Base-by-base conservation (phyloP, 2,797 vertebrate genomes). In the Aeoliscus strigatus region DNA sequence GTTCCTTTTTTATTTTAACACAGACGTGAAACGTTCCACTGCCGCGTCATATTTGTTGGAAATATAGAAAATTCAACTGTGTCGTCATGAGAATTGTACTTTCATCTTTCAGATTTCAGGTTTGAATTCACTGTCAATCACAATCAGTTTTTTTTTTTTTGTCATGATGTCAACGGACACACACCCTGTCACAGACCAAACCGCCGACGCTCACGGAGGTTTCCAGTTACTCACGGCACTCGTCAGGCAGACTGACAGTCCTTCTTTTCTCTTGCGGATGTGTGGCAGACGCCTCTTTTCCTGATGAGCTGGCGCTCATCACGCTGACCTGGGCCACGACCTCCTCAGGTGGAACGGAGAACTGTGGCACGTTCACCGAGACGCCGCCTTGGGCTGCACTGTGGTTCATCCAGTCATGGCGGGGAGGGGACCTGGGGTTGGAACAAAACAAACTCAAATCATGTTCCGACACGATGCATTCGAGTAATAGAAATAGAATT, bases 151-250 rank as follows among this genome's bases (percentile, higher is more conserved):
- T n/a, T n/a, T n/a, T n/a, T n/a, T n/a, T n/a, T n/a, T n/a, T n/a
- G n/a, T n/a, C n/a, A n/a, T n/a, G n/a, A n/a, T n/a, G n/a, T n/a
- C n/a, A n/a, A n/a, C n/a, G n/a, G n/a, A n/a, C n/a, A n/a, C n/a
- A n/a, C n/a, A n/a, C n/a, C n/a, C n/a, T n/a, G n/a, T n/a, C n/a
- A 21, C 18, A 25, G 24, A 25, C 5, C 24, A n/a, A n/a, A n/a
- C n/a, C n/a, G n/a, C n/a, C n/a, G n/a, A n/a, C n/a, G n/a, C n/a
- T n/a, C n/a, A n/a, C n/a, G n/a, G n/a, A n/a, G n/a, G n/a, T n/a
- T n/a, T n/a, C n/a, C n/a, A 9, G 5, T 25, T 7, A 90, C 92
- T 90, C 81, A 94, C 93, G 77, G 63, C 89, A 84, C 50, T 91
- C 89, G n/a, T 91, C 84, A 0, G 90, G 89, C 60, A 92, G 71